phyloP scores from a whole-genome alignment of 2,113 vertebrate species.

The Callorhinus ursinus region DNA sequence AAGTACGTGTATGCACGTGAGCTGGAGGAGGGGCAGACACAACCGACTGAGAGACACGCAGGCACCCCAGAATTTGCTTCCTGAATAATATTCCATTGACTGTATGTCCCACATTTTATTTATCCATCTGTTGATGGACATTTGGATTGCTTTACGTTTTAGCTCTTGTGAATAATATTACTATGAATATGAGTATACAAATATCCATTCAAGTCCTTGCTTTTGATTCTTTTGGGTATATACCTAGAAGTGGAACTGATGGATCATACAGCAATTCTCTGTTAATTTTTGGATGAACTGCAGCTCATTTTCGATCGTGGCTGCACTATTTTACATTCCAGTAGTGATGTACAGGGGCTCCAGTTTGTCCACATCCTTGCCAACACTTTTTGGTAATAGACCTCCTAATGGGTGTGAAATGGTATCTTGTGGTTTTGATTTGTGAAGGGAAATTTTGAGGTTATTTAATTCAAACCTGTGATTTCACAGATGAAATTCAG shows the following conservation, averaged over 20 bases:
- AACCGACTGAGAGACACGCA: too few species aligned
- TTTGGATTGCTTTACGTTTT: not conserved
- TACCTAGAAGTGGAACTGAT: not conserved
- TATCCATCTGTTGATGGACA: not conserved
- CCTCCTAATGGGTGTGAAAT: not conserved
- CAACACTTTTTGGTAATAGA: not conserved
- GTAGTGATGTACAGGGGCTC: not conserved
- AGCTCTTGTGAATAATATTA: not conserved
- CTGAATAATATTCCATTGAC: not conserved
- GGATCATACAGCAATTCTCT: not conserved
- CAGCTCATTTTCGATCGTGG: not conserved
- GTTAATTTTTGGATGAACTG: not conserved
- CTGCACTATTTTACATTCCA: not conserved
- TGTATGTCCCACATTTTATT: not conserved
- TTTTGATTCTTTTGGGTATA: not conserved
- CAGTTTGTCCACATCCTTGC: not conserved
- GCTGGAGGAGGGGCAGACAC: too few species aligned
- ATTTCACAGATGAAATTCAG: not conserved
- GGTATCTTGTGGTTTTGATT: not conserved
- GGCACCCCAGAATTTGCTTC: not conserved
- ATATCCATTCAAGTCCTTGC: not conserved
- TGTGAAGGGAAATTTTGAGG: not conserved
- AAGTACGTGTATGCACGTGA: too few species aligned
- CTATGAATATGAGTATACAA: not conserved
- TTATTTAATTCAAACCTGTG: not conserved